Conservation (phyloP, 2,113 vertebrate species). For the Cyanocitta stelleri region DNA sequence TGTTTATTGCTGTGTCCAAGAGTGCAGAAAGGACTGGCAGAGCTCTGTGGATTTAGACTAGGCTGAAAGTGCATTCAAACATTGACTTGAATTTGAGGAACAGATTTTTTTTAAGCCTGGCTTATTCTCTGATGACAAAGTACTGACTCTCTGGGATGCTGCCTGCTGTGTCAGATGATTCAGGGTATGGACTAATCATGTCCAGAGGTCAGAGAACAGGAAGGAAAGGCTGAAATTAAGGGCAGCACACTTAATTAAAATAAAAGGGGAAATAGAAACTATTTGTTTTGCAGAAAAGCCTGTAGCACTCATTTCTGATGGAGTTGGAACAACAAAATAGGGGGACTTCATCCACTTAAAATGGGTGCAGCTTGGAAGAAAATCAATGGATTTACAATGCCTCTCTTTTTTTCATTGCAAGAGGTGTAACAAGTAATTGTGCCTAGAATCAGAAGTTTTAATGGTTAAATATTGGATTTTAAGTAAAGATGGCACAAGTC, state of each 20-base stretch:
- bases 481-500: neutral
- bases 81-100: neutral
- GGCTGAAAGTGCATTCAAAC: neutral
- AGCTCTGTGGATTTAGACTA: neutral
- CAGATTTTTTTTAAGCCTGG: neutral
- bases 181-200: neutral
- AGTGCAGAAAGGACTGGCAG: slow-evolving; percentile 6
- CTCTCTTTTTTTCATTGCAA: neutral
- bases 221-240: slow-evolving; percentile 30
- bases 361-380: neutral
- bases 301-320: neutral
- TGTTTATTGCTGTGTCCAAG: neutral
- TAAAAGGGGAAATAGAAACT: neutral
- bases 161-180: slow-evolving; percentile 22
- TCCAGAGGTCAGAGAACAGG: slow-evolving; percentile 12
- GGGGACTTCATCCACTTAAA: neutral
- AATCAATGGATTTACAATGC: neutral
- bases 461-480: neutral
- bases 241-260: neutral
- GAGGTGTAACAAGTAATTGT: neutral
- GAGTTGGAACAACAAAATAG: neutral
- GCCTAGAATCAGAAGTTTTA: neutral
- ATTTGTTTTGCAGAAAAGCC: neutral
- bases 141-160: neutral
- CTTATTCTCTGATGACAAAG: slow-evolving; percentile 25